A percentile compares a stretch with the other conserved stretches of the same genome.
Conservation (phyloP, 2,113 vertebrate genomes). For the Indicator indicator region DNA sequence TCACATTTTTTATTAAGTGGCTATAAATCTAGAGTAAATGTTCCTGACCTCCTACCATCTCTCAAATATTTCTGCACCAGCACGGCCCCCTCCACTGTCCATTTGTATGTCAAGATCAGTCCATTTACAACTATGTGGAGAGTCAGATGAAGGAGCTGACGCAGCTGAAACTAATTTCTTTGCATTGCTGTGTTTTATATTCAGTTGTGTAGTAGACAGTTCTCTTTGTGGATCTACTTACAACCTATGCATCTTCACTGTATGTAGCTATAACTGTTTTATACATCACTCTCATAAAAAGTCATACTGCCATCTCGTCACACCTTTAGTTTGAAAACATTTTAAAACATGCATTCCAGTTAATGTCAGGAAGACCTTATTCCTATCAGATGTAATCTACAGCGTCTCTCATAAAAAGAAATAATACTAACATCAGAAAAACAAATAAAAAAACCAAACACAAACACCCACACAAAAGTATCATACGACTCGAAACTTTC, state of each 20-base stretch:
- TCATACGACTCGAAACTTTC: background rate
- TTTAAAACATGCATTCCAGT: background rate
- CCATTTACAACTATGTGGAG: rapidly evolving
- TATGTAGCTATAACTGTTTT: background rate
- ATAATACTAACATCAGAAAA: background rate
- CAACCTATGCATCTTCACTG: background rate
- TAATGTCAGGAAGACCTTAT: background rate
- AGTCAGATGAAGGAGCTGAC: background rate
- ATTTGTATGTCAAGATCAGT: background rate
- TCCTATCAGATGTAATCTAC: background rate
- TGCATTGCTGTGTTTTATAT: background rate
- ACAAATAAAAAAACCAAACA: background rate
- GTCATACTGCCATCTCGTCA: background rate
- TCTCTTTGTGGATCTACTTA: background rate
- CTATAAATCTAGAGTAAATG: background rate
- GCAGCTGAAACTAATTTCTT: background rate
- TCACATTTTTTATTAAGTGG: background rate
- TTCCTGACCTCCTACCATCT: background rate
- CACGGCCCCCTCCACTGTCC: no score
- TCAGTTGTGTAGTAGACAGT: background rate
- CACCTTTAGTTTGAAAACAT: background rate
- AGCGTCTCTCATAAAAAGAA: background rate
- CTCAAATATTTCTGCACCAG: background rate
- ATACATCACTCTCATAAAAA: background rate
- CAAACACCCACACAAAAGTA: no score